A percentile compares a stretch with the other conserved stretches of the same genome.
Conservation (phyloP, 2,797 vertebrate genomes). For the Lagodon rhomboides region DNA sequence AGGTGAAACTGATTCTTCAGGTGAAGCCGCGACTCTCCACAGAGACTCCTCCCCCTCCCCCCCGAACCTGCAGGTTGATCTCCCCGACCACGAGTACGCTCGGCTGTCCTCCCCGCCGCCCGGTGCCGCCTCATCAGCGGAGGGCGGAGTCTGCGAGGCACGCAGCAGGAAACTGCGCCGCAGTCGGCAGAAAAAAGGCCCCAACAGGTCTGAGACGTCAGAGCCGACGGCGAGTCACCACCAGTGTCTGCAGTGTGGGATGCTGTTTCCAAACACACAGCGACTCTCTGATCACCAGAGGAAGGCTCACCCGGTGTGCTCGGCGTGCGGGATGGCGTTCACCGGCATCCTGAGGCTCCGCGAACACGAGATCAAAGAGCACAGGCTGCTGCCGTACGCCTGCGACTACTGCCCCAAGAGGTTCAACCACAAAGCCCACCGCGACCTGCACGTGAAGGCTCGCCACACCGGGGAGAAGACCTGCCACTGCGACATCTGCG, state of each 20-base stretch:
- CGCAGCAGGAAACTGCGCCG: background rate
- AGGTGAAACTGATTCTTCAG: slow-evolving; percentile 26
- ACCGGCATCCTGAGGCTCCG: slow-evolving; percentile 56
- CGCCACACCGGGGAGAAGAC: slow-evolving; percentile 68
- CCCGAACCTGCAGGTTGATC: background rate
- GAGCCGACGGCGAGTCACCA: background rate
- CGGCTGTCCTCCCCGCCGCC: background rate
- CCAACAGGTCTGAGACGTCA: fast-evolving
- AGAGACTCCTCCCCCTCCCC: background rate
- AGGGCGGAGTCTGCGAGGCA: fast-evolving
- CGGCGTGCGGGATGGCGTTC: slow-evolving; percentile 25
- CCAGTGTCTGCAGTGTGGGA: slow-evolving; percentile 42
- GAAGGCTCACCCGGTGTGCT: slow-evolving; percentile 54
- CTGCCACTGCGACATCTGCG: slow-evolving; percentile 71
- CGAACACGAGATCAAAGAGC: slow-evolving; percentile 49
- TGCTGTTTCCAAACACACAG: slow-evolving; percentile 60
- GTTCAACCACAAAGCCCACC: slow-evolving; percentile 71
- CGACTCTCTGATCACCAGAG: slow-evolving; percentile 48
- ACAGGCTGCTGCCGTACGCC: slow-evolving; percentile 55
- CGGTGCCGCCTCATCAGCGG: fast-evolving
- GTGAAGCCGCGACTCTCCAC: background rate
- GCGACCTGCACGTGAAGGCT: slow-evolving; percentile 61
- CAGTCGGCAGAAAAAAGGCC: fast-evolving
- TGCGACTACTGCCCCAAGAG: slow-evolving; percentile 62
- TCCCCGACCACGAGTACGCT: slow-evolving; percentile 59